These are phyloP conservation scores for Colostygia pectinataria DNA, from an alignment of 2,888 invertebrate species.

Conservation along the genomic window DNA sequence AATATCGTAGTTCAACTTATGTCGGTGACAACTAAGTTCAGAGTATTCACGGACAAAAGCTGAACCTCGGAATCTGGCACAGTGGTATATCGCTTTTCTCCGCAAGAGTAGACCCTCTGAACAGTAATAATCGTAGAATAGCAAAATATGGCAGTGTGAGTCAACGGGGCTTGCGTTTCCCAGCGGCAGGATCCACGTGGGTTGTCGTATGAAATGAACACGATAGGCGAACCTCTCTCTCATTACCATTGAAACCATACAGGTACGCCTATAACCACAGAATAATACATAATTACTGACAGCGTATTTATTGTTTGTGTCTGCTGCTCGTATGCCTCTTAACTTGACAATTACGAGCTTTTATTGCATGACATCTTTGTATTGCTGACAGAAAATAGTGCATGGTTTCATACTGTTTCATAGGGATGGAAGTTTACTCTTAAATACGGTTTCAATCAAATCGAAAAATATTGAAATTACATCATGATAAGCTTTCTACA, in stretches of 20 bases:
- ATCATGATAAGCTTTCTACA: too few relatives aligned
- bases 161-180: conserved; percentile 35
- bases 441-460: too few relatives aligned
- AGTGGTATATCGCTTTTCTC: too few relatives aligned
- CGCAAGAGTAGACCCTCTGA: too few relatives aligned
- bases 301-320: conserved; percentile 13
- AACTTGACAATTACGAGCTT: conserved; percentile 6
- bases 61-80: too few relatives aligned
- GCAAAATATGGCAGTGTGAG: conserved; percentile 22
- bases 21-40: too few relatives aligned
- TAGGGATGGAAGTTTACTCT: too few relatives aligned
- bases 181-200: conserved; percentile 43
- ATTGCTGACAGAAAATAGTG: neutral
- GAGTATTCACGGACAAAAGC: too few relatives aligned
- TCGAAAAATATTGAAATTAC: too few relatives aligned
- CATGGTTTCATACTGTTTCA: too few relatives aligned
- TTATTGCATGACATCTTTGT: neutral
- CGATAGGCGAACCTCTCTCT: conserved; percentile 49
- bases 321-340: conserved; percentile 4
- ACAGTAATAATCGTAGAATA: conserved; percentile 32
- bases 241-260: conserved; percentile 49
- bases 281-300: conserved; percentile 15
- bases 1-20: too few relatives aligned
- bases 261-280: conserved; percentile 31
- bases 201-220: conserved; percentile 49